phyloP scores from a whole-genome alignment of 1,140 invertebrate species.

The Pristionchus pacificus region DNA sequence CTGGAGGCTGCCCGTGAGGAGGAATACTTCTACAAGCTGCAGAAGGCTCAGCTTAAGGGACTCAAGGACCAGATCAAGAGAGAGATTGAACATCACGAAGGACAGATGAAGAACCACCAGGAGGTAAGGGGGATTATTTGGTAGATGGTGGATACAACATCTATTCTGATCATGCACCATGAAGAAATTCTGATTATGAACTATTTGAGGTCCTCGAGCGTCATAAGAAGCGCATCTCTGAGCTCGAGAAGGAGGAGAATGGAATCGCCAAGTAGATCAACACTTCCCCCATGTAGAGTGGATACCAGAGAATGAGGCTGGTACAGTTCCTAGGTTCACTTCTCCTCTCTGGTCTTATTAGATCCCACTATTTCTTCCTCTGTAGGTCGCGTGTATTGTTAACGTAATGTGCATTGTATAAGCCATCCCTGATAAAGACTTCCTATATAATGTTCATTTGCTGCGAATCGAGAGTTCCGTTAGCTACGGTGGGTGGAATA shows the following conservation, averaged over 20 bases:
- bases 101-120: constrained; percentile 35
- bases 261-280: constrained; percentile 9
- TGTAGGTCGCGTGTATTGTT: too few relatives aligned
- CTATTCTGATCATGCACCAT: constrained; percentile 1
- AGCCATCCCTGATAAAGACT: too few relatives aligned
- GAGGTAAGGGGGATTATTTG: constrained; percentile 19
- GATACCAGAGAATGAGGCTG: too few relatives aligned
- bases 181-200: neutral
- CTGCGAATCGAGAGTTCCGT: too few relatives aligned
- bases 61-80: constrained; percentile 35
- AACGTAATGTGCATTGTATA: too few relatives aligned
- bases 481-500: too few relatives aligned
- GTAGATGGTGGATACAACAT: too few relatives aligned
- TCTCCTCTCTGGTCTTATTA: too few relatives aligned
- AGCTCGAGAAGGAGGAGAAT: constrained; percentile 33
- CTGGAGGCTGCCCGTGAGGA: constrained; percentile 84
- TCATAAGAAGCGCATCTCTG: constrained; percentile 34
- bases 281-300: too few relatives aligned
- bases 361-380: too few relatives aligned
- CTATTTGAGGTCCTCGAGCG: constrained; percentile 27
- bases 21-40: constrained; percentile 79
- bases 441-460: too few relatives aligned
- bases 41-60: constrained; percentile 35
- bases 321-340: too few relatives aligned
- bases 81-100: constrained; percentile 37